Evolutionary conservation across 1,140 invertebrate species (phyloP).

Genomic region (Phocides pigmalion): DNA sequence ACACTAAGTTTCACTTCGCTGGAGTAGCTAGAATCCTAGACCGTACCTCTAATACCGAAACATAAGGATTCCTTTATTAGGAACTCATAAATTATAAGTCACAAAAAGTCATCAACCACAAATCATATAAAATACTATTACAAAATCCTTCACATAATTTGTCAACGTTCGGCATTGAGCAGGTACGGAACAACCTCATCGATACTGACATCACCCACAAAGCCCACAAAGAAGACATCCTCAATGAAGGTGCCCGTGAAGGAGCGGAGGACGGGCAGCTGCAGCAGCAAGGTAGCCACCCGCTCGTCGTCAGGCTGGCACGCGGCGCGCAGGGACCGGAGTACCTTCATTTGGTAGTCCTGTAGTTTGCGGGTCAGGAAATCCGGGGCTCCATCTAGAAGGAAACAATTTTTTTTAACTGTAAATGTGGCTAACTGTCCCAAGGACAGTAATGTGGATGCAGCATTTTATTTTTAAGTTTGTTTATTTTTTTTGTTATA

Average conservation of each 20-base stretch:
- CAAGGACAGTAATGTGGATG: no score
- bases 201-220: constrained; percentile 96
- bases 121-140: no score
- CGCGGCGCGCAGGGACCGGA: constrained; percentile 53
- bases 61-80: no score
- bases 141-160: no score
- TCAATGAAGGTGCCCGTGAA: constrained; percentile 93
- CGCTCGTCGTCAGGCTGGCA: constrained; percentile 52
- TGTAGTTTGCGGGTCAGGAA: constrained; percentile 60
- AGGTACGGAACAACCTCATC: constrained; percentile 97
- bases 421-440: no score
- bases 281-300: constrained; percentile 84
- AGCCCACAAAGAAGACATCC: constrained; percentile 96
- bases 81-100: no score
- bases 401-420: not conserved
- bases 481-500: no score
- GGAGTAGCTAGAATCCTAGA: no score
- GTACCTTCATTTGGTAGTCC: constrained; percentile 52
- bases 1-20: no score
- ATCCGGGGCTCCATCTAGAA: constrained; percentile 64
- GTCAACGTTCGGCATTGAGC: constrained; percentile 80
- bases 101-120: no score
- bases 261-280: constrained; percentile 90
- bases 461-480: no score
- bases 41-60: no score